Base-by-base conservation (phyloP, 2,113 vertebrate species). In the Xiphophorus couchianus region DNA sequence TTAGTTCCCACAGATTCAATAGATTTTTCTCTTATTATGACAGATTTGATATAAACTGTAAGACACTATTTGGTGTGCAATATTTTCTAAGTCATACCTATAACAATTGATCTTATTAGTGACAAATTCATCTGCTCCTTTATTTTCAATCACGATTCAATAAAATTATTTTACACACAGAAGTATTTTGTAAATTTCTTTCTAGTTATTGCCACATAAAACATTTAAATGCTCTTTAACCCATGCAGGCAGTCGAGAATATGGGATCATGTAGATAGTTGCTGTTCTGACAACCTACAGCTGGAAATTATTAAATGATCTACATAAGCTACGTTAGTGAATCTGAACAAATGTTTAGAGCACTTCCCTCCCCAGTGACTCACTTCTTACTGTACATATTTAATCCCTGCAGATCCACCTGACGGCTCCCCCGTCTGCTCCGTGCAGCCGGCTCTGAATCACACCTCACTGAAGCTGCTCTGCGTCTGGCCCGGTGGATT, bases 401-500 rank as follows among this genome's bases (percentile, higher is more conserved):
- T 66, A 58, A 25, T 87, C 73, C 76, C 82, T 28, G 80, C 94
- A 98, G 97, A 97, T 94, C 87, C 95, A 1, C 97, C 97, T 0
- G 90, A 92, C 1, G 96, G 94, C 33, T 93, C 85, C 62, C 97
- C 96, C 33, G 93, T 91, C 76, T 98, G 97, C 74, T 91, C 91
- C 0, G 89, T 94, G 22, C 74, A 91, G 74, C 92, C 96, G 5
- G 89, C 88, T 19, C 30, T 86, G 51, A 95, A 96, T 82, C 91
- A 94, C 90, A 90, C 63, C 76, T 93, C 94, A 5, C 92, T 96
- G 89, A 87, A 90, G 30, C 88, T 98, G 73, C 81, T 84, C 77
- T 98, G 97, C 80, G 87, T 88, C 64, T 98, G 97, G 97, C 71
- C 78, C 0, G 96, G 96, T 27, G 96, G 97, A 1, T 91, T 95